Conservation (phyloP, 2,888 invertebrate genomes). For the Homarus gammarus region DNA sequence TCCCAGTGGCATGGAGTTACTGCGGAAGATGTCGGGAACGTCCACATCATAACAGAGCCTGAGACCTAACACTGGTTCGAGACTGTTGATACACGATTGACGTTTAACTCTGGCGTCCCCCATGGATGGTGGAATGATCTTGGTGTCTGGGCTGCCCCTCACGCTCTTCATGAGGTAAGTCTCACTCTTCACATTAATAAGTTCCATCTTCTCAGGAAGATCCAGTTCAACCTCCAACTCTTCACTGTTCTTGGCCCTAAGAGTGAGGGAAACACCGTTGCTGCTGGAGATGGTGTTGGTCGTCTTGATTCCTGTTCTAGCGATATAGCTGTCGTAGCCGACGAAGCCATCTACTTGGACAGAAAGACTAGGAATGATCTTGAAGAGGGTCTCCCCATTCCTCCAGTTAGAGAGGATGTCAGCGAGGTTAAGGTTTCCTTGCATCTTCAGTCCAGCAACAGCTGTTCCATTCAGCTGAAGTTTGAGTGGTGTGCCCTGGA, state of each 20-base stretch:
- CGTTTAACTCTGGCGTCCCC: slow-evolving; percentile 15
- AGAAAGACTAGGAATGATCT: slow-evolving; percentile 39
- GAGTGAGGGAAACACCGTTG: slow-evolving; percentile 21
- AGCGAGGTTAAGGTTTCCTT: slow-evolving; percentile 30
- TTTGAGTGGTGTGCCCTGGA: slow-evolving; percentile 69
- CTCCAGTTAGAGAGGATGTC: neutral
- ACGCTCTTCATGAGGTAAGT: slow-evolving; percentile 45
- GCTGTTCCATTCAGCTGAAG: slow-evolving; percentile 39
- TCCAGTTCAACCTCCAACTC: slow-evolving; percentile 30
- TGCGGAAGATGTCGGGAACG: slow-evolving; percentile 48
- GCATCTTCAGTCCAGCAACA: slow-evolving; percentile 51
- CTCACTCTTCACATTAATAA: slow-evolving; percentile 45
- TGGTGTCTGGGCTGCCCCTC: slow-evolving; percentile 20
- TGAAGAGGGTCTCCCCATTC: neutral
- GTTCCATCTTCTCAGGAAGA: slow-evolving; percentile 51
- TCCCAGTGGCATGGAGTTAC: slow-evolving; percentile 42
- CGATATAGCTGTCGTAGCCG: slow-evolving; percentile 36
- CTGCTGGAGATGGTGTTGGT: slow-evolving; percentile 28
- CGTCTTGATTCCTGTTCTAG: slow-evolving; percentile 42
- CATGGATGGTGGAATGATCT: slow-evolving; percentile 40
- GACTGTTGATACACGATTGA: slow-evolving; percentile 21
- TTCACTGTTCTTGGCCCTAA: slow-evolving; percentile 3
- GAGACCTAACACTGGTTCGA: slow-evolving; percentile 48
- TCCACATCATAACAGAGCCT: slow-evolving; percentile 57
- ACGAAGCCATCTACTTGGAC: slow-evolving; percentile 42